A percentile compares a stretch with the other conserved stretches of the same genome.
These are phyloP conservation scores for Toxostoma redivivum DNA, from an alignment of 2,113 vertebrate genomes.

Conservation along the genomic window DNA sequence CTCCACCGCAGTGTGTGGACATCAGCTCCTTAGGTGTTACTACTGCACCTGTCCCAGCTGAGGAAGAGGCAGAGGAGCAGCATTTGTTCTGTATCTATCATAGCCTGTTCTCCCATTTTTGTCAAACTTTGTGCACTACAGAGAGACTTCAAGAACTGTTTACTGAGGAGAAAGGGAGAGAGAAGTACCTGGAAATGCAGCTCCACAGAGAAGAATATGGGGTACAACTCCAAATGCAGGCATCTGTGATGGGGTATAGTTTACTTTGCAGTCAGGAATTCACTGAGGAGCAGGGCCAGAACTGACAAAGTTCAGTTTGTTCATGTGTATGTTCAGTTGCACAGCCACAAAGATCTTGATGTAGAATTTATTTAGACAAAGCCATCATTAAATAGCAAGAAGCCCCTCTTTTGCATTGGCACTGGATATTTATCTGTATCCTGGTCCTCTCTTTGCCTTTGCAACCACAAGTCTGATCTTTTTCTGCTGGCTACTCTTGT, in stretches of 20 bases:
- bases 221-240: background rate
- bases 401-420: background rate
- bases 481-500: background rate
- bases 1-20: background rate
- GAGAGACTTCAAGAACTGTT: background rate
- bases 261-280: background rate
- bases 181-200: background rate
- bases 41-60: background rate
- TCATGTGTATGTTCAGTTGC: accelerated
- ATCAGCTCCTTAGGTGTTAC: background rate
- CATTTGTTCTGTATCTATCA: background rate
- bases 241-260: background rate
- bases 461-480: background rate
- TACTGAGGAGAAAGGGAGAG: background rate
- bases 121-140: background rate
- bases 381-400: background rate
- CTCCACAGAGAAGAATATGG: background rate
- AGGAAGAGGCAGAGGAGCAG: background rate
- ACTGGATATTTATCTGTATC: background rate
- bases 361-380: background rate
- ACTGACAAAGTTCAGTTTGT: background rate
- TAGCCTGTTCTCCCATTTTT: background rate
- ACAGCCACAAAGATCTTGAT: background rate
- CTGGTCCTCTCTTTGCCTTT: background rate
- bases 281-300: background rate